phyloP scores from a whole-genome alignment of 2,797 vertebrate species.

The Lepidocolaptes lacrymiger region DNA sequence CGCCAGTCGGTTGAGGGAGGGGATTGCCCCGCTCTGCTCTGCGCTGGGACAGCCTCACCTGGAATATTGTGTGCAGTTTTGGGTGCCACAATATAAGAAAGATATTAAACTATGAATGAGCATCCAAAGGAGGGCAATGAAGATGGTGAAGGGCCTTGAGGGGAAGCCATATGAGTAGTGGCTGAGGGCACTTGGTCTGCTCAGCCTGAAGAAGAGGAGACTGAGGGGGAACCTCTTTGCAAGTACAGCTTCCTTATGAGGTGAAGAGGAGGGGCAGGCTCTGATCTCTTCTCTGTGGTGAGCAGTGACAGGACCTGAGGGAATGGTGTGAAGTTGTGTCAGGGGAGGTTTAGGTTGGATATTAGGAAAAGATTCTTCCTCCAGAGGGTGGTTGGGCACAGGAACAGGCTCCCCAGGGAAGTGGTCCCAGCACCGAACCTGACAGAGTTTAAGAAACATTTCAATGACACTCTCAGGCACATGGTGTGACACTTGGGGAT shows the following conservation, averaged over 20 bases:
- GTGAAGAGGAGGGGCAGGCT: background rate
- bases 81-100: background rate
- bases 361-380: background rate
- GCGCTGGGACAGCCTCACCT: background rate
- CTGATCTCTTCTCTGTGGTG: background rate
- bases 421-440: background rate
- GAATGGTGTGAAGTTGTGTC: background rate
- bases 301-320: background rate
- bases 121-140: background rate
- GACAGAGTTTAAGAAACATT: background rate
- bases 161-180: background rate
- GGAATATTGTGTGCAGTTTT: background rate
- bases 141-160: background rate
- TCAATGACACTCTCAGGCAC: background rate
- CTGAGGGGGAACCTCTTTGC: background rate
- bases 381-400: background rate
- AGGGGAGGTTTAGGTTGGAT: background rate
- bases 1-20: rapidly evolving
- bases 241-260: background rate
- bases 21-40: background rate
- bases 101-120: background rate
- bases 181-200: background rate
- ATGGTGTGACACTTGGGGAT: background rate
- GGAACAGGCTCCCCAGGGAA: background rate
- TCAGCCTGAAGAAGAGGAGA: background rate